Base-by-base conservation (phyloP, 1,140 invertebrate species). In the Bombus soroeensis region DNA sequence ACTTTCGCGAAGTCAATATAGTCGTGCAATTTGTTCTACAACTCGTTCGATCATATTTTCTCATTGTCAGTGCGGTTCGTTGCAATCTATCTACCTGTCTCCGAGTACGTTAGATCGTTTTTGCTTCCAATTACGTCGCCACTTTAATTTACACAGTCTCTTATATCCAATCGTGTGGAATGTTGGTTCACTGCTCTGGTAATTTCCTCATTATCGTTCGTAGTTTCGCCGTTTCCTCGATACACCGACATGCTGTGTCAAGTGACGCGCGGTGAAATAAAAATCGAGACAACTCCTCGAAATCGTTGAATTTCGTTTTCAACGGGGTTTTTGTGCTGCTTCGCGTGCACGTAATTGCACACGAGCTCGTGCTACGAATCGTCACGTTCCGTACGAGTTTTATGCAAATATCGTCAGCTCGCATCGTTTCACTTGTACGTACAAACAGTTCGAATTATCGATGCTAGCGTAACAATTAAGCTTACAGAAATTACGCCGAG, bases 71-170 rank as follows among this genome's bases (percentile, higher is more conserved):
- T 53, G 41, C 37, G 64, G 57, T 62, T n/a, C 28, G 43, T 43
- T 59, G 79, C 64, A 77, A 83, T 89, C 72, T 41, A 66, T 88
- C 70, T 82, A 81, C 59, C 83, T 73, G 78, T 79, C 78, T 81
- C 79, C 64, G 41, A 34, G 39, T 39, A 39, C 70, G 75, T 86
- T 76, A 53, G 62, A 28, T 77, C 74, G 83, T 87, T 90, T 87
- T 80, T 84, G 68, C 83, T 47, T 41, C 73, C 77, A 88, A 85
- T 91, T 91, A 86, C 32, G 57, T 78, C 73, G 53, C 68, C 34
- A 57, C 79, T 53, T 59, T 59, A 78, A 83, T 83, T 79, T 79
- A 47, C 83, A 47, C 74, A 41, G 64, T 70, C 68, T 72, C 66
- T 62, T 47, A 12, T 41, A 53, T 73, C 74, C 70, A 70, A 82